These are phyloP conservation scores for Syrista parreyssii DNA, from an alignment of 2,888 invertebrate species.

Conservation along the genomic window DNA sequence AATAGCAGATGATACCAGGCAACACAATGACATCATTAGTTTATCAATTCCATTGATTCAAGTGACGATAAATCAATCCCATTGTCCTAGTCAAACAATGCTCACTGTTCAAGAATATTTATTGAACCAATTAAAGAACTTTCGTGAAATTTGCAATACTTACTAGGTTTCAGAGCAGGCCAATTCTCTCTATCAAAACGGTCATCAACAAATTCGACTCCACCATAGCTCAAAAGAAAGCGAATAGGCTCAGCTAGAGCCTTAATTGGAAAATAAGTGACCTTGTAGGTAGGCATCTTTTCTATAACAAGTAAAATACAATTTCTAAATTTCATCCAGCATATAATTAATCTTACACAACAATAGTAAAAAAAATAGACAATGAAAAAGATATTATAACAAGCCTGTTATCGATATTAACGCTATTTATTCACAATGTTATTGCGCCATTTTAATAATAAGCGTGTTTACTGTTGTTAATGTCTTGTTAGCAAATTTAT, in stretches of 20 bases:
- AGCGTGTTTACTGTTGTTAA: too few relatives aligned
- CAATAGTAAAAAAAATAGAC: not conserved
- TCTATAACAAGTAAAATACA: not conserved
- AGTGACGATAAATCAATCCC: not conserved
- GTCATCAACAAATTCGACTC: constrained; percentile 61
- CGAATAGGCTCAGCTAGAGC: constrained; percentile 65
- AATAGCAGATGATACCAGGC: not conserved
- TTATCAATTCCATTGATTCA: not conserved
- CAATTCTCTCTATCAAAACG: constrained; percentile 55
- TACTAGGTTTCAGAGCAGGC: constrained; percentile 55
- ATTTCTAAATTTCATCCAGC: not conserved
- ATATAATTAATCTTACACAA: not conserved
- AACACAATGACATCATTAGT: not conserved
- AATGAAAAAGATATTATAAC: too few relatives aligned
- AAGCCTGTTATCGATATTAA: too few relatives aligned
- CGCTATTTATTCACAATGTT: too few relatives aligned
- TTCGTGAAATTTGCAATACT: constrained; percentile 16
- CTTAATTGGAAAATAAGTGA: constrained; percentile 63
- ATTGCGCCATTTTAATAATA: too few relatives aligned
- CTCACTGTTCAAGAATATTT: not conserved
- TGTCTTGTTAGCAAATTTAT: too few relatives aligned
- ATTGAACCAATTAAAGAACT: not conserved
- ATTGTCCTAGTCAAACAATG: not conserved
- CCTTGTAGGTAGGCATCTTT: constrained; percentile 53
- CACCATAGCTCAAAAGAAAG: constrained; percentile 61